A percentile compares a stretch with the other conserved stretches of the same genome.
phyloP scores from a whole-genome alignment of 2,113 vertebrate species.

The Rhipidura dahli region DNA sequence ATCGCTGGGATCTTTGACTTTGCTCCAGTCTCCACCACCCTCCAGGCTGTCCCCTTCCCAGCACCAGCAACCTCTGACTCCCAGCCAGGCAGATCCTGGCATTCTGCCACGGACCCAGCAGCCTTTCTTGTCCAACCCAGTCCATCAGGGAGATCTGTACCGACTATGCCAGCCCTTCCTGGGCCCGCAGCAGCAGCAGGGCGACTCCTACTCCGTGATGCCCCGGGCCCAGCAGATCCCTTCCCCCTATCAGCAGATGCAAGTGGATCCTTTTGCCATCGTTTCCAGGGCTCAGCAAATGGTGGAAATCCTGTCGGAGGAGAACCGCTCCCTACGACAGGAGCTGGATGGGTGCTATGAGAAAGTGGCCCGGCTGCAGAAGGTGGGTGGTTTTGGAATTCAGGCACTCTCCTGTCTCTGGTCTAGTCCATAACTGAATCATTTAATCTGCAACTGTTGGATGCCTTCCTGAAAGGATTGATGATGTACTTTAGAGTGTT shows the following conservation, averaged over 20 bases:
- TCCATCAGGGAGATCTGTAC: constrained; percentile 77
- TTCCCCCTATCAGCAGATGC: constrained; percentile 81
- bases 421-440: neutral
- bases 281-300: constrained; percentile 93
- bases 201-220: constrained; percentile 80
- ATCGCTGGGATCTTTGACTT: constrained; percentile 87
- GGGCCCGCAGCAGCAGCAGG: constrained; percentile 76
- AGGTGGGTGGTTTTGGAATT: constrained; percentile 73
- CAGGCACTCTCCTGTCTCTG: neutral
- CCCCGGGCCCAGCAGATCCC: constrained; percentile 83
- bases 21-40: constrained; percentile 87
- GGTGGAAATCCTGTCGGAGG: constrained; percentile 91
- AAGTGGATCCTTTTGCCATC: constrained; percentile 87
- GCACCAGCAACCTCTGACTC: constrained; percentile 72
- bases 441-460: neutral
- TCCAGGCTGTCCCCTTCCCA: constrained; percentile 81
- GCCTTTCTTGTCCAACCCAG: constrained; percentile 72
- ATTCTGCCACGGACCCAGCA: constrained; percentile 72
- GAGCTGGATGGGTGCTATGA: constrained; percentile 92
- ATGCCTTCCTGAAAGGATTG: neutral
- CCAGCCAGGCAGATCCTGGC: constrained; percentile 73
- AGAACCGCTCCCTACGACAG: constrained; percentile 88
- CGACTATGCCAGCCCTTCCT: constrained; percentile 61
- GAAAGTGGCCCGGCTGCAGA: constrained; percentile 92
- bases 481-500: neutral